phyloP scores from a whole-genome alignment of 2,888 invertebrate genomes.

The Neocrepidodera transversa region DNA sequence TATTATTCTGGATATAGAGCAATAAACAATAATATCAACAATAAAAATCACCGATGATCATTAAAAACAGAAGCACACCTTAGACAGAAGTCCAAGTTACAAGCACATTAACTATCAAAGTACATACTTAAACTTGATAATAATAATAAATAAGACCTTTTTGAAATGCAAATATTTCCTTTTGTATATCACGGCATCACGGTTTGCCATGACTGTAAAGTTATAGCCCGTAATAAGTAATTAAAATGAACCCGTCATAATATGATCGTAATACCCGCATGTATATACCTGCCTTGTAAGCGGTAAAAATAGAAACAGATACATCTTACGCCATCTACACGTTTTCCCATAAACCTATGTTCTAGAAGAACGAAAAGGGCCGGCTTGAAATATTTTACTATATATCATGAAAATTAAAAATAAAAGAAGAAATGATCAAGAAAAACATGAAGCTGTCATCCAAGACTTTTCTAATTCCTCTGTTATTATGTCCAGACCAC shows the following conservation, averaged over 20 bases:
- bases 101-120: too few relatives aligned
- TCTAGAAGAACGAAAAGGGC: conserved; percentile 15
- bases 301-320: conserved; percentile 7
- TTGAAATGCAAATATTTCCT: conserved; percentile 20
- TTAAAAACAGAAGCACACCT: too few relatives aligned
- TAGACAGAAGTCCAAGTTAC: too few relatives aligned
- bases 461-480: too few relatives aligned
- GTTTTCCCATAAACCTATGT: conserved; percentile 37
- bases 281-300: neutral
- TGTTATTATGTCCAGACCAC: too few relatives aligned
- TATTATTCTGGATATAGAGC: too few relatives aligned
- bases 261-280: neutral
- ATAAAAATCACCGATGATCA: too few relatives aligned
- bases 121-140: conserved; percentile 6
- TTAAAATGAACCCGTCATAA: conserved; percentile 16
- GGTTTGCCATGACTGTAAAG: conserved; percentile 2
- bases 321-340: conserved; percentile 46
- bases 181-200: conserved; percentile 1
- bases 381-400: conserved; percentile 8
- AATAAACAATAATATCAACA: too few relatives aligned
- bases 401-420: too few relatives aligned
- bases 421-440: too few relatives aligned
- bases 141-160: conserved; percentile 13
- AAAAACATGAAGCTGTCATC: too few relatives aligned
- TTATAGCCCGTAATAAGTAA: conserved; percentile 5